Conservation (phyloP, 2,113 vertebrate genomes). For the Urocitellus parryii region DNA sequence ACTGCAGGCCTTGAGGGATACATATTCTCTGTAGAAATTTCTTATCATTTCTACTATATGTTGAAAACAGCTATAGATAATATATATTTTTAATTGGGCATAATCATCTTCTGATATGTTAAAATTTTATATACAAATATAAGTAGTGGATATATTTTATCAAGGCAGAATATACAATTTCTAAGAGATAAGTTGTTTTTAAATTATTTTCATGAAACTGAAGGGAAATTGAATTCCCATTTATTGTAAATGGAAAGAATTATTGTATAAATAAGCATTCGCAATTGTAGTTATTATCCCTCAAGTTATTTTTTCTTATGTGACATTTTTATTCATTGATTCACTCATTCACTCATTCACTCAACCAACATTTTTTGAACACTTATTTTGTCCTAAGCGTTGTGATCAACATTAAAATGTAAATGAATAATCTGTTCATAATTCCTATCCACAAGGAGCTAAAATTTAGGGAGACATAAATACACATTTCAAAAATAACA, state of each 20-base stretch:
- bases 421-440: background rate
- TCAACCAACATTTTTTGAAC: background rate
- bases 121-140: background rate
- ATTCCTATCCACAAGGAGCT: background rate
- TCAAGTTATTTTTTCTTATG: background rate
- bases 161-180: background rate
- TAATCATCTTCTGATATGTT: background rate
- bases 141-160: background rate
- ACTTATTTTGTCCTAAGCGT: background rate
- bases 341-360: background rate
- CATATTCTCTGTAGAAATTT: background rate
- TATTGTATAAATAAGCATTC: background rate
- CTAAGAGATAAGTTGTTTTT: background rate
- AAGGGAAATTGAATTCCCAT: background rate
- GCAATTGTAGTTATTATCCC: background rate
- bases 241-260: background rate
- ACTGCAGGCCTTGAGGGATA: background rate
- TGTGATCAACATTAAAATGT: background rate
- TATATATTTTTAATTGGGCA: background rate
- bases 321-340: background rate
- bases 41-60: background rate
- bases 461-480: background rate
- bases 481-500: background rate
- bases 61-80: background rate
- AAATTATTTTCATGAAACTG: background rate